phyloP scores from a whole-genome alignment of 2,797 vertebrate species.

The Melanotaenia parkinsoni region DNA sequence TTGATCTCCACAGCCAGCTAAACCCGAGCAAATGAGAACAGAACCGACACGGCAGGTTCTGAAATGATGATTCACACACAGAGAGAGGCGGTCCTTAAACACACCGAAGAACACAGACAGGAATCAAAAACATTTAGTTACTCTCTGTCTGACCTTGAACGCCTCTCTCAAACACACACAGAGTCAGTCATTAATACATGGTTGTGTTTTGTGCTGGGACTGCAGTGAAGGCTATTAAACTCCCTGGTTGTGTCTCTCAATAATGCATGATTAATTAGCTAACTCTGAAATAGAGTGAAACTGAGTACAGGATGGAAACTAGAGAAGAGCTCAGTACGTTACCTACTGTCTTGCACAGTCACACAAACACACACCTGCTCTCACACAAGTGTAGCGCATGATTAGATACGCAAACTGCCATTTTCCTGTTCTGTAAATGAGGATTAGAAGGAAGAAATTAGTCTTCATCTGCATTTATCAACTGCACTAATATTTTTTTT shows the following conservation, averaged over 20 bases:
- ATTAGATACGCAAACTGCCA: conserved; percentile 9
- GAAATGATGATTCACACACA: conserved; percentile 1
- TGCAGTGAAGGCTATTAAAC: conserved; percentile 77
- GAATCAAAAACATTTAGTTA: conserved; percentile 44
- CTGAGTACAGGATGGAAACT: conserved; percentile 80
- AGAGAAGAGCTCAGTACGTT: conserved; percentile 63
- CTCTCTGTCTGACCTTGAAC: conserved; percentile 66
- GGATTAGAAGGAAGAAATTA: neutral
- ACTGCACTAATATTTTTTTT: neutral
- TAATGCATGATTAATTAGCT: conserved; percentile 87
- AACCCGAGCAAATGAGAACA: neutral
- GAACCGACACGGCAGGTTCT: neutral
- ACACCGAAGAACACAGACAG: conserved; percentile 8
- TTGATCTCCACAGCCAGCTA: conserved; percentile 7
- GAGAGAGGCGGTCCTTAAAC: conserved; percentile 16
- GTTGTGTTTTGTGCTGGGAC: conserved; percentile 64
- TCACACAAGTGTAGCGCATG: conserved; percentile 1
- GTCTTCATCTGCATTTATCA: conserved; percentile 4
- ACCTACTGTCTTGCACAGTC: conserved; percentile 32
- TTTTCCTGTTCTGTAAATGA: conserved; percentile 12
- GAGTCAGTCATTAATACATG: conserved; percentile 52
- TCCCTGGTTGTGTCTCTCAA: conserved; percentile 78
- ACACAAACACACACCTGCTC: conserved; percentile 29
- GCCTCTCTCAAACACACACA: conserved; percentile 19
- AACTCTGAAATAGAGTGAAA: conserved; percentile 82